Evolutionary conservation across 2,888 invertebrate genomes (phyloP), one percentile per base, ranked within the genome.

Genomic region (Polyommatus iphigenia): DNA sequence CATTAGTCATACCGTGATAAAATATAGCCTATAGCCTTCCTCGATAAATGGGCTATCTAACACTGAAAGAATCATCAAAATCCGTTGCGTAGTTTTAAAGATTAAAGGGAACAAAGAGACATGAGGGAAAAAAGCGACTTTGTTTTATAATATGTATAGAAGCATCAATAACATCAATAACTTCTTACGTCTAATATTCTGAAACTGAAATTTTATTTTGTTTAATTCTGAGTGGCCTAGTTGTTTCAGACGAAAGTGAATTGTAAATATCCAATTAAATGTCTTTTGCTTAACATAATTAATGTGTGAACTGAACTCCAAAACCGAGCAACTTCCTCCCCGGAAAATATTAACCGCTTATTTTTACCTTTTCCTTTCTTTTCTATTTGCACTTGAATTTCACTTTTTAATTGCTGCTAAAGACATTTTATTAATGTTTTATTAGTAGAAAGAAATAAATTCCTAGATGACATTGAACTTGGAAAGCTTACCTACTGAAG

Each of bases 381-480:
- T 67, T 67, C 67, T 67, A 67, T 62, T 62, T 32, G 18, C 67
- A 29, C 29, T 29, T 67, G 15, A 67, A 67, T 67, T 67, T 67
- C 29, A 15, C 67, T 67, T 67, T 67, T 67, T 67, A 67, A 67
- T 29, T 67, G 1, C 67, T 29, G 15, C 7, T 10, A 62, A 29
- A 67, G 15, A 67, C 32, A 15, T 67, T 67, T 18, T 1, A 67
- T 67, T 18, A 6, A 67, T 15, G 2, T 6, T 67, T 67, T 32
- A 32, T 67, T 32, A 32, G 29, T 15, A 67, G 15, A 15, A 32
- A 1, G 6, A 67, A 67, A 32, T 15, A 62, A 13, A 24, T 13
- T 24, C 62, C 29, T 67, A 7, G 0, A 29, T 67, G 1, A 15
- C 29, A 67, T 67, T 67, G 5, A 15, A 29, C 29, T 15, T 67